Conservation (phyloP, 2,113 vertebrate species). For the Egretta garzetta region DNA sequence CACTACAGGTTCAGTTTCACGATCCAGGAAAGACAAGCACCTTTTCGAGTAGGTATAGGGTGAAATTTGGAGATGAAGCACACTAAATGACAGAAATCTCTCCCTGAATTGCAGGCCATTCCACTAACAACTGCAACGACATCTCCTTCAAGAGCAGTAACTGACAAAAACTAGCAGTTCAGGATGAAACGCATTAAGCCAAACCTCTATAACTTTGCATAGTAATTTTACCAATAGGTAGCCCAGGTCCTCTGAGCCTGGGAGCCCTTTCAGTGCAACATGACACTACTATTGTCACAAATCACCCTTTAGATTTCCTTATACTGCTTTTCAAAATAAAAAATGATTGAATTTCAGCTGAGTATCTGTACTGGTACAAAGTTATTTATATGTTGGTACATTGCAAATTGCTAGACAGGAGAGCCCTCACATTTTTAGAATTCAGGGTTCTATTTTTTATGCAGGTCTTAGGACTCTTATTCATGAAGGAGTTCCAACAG, state of each 20-base stretch:
- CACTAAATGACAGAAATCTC: background rate
- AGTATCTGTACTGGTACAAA: background rate
- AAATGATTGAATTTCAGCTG: background rate
- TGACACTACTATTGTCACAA: background rate
- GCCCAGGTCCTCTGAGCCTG: background rate
- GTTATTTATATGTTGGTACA: background rate
- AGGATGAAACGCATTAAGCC: background rate
- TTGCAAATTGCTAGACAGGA: background rate
- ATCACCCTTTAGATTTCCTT: background rate
- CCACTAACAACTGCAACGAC: background rate
- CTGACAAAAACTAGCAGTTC: background rate
- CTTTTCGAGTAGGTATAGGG: background rate
- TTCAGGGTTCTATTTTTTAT: background rate
- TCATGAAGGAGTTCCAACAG: background rate
- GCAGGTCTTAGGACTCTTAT: background rate
- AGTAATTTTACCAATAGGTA: background rate
- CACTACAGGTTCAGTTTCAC: background rate
- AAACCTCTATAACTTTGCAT: background rate
- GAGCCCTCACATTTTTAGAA: background rate
- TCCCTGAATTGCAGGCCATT: background rate
- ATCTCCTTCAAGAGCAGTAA: background rate
- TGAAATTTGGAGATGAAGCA: background rate
- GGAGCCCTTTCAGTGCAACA: background rate
- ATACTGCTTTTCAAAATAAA: background rate
- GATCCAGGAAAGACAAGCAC: background rate